A percentile compares a stretch with the other conserved stretches of the same genome.
Evolutionary conservation across 2,888 invertebrate genomes (phyloP).

Genomic region (Philopedon plagiatum): DNA sequence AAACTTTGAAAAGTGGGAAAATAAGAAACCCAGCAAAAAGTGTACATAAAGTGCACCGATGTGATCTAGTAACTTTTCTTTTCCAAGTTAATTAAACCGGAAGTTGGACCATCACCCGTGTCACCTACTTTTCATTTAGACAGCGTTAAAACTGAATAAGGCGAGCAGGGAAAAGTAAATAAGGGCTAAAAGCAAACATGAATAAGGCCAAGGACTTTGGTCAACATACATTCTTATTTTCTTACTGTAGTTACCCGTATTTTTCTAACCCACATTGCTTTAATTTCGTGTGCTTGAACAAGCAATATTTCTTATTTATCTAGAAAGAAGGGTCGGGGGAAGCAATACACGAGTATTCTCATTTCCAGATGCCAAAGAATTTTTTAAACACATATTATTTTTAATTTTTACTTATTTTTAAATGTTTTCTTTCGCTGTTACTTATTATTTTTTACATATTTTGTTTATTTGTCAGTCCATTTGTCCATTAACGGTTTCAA

Average conservation of each 20-base stretch:
- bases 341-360: too few species aligned
- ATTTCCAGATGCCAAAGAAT: too few species aligned
- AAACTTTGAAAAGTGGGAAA: not conserved
- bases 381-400: too few species aligned
- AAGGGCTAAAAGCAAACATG: constrained; percentile 23
- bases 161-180: constrained; percentile 14
- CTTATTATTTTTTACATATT: too few species aligned
- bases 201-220: constrained; percentile 13
- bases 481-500: too few species aligned
- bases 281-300: constrained; percentile 11
- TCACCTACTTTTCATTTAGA: constrained; percentile 40
- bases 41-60: not conserved
- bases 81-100: constrained; percentile 40
- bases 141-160: constrained; percentile 2
- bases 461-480: too few species aligned
- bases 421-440: too few species aligned
- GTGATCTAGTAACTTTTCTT: constrained; percentile 10
- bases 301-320: not conserved
- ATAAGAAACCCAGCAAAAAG: not conserved
- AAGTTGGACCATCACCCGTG: constrained; percentile 25
- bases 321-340: too few species aligned
- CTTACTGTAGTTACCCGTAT: constrained; percentile 14
- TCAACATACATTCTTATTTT: not conserved
- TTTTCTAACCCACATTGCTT: constrained; percentile 37
- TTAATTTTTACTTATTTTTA: too few species aligned